phyloP scores from a whole-genome alignment of 2,113 vertebrate genomes.

The Colius striatus region DNA sequence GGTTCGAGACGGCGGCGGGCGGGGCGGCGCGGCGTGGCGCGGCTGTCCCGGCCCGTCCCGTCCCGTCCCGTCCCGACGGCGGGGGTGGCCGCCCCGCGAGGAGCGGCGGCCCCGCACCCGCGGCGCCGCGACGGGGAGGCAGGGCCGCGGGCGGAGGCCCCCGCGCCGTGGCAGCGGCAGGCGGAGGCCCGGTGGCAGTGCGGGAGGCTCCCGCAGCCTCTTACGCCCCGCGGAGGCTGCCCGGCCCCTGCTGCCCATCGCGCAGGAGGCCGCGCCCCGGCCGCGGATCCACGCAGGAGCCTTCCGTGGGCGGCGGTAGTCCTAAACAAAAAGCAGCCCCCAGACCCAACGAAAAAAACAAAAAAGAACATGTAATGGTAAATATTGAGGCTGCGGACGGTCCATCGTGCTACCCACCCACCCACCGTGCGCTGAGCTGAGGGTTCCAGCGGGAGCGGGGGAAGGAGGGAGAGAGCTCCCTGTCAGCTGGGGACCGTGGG shows the following conservation, averaged over 20 bases:
- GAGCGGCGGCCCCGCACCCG: neutral
- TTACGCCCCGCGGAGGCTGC: neutral
- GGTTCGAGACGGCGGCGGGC: neutral
- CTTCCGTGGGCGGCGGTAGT: neutral
- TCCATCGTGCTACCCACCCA: neutral
- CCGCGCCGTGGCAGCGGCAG: neutral
- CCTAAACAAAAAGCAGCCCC: neutral
- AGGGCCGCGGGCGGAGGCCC: neutral
- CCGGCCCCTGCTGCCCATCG: neutral
- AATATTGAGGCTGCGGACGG: neutral
- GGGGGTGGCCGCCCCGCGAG: neutral
- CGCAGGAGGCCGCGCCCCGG: neutral
- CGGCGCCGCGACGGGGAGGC: neutral
- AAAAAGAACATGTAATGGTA: neutral
- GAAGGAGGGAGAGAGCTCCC: neutral
- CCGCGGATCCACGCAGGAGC: neutral
- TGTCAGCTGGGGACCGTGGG: neutral
- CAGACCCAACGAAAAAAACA: too few relatives aligned
- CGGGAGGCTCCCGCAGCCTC: neutral
- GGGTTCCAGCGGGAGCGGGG: neutral
- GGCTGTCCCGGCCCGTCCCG: too few relatives aligned
- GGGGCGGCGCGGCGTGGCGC: neutral
- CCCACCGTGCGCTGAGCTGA: neutral
- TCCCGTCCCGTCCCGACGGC: neutral
- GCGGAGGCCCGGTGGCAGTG: neutral